Conservation (phyloP, 2,113 vertebrate species). For the Microtus richardsoni region DNA sequence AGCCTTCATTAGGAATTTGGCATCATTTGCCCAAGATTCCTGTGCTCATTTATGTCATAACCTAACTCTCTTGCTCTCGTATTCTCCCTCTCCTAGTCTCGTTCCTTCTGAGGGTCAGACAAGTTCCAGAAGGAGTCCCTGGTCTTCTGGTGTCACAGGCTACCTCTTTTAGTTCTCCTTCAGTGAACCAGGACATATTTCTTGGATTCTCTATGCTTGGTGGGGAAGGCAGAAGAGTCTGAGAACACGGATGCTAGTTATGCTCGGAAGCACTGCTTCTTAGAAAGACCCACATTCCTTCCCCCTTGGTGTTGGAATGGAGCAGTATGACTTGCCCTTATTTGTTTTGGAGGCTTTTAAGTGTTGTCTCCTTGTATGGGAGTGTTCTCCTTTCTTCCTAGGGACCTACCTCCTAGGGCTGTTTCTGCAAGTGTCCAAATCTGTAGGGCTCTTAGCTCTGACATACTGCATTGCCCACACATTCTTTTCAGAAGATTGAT, state of each 20-base stretch:
- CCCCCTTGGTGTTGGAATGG: not conserved
- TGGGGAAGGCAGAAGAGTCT: not conserved
- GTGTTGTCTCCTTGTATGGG: not conserved
- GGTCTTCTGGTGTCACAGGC: not conserved
- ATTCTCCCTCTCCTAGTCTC: not conserved
- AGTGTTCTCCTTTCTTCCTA: not conserved
- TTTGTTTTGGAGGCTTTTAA: not conserved
- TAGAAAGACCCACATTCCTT: not conserved
- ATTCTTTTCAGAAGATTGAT: not conserved
- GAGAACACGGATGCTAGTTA: not conserved
- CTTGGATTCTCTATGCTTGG: not conserved
- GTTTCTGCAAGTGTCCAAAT: fast-evolving
- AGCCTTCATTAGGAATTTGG: conserved; percentile 76
- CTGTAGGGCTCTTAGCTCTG: not conserved
- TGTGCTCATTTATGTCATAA: not conserved
- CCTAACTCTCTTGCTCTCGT: not conserved
- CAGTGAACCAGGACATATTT: not conserved
- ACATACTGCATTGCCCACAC: not conserved
- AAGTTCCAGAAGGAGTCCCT: not conserved
- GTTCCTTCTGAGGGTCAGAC: not conserved
- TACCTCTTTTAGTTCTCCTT: not conserved
- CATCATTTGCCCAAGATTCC: conserved; percentile 20
- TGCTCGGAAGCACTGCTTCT: not conserved
- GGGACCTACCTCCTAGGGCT: not conserved
- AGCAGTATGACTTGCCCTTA: not conserved